phyloP scores from a whole-genome alignment of 2,113 vertebrate genomes.

The Cacatua alba region DNA sequence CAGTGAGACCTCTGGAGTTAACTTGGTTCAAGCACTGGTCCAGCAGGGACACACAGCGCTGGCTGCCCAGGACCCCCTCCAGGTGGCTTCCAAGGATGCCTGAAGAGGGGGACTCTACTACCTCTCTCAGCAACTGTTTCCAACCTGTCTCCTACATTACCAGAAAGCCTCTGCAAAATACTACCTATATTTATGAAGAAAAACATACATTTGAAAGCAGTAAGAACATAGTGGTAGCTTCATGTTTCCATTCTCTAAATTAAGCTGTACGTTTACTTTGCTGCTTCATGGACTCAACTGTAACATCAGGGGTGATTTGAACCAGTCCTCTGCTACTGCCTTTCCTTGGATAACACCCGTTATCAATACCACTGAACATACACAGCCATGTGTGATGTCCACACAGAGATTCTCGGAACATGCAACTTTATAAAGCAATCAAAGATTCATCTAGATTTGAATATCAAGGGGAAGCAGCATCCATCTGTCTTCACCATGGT shows the following conservation, averaged over 20 bases:
- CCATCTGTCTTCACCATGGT: neutral
- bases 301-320: neutral
- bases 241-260: neutral
- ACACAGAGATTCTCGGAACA: neutral
- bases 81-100: neutral
- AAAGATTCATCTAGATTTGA: neutral
- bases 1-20: neutral
- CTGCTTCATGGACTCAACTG: neutral
- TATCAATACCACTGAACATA: neutral
- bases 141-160: accelerated
- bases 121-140: neutral
- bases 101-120: neutral
- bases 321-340: neutral
- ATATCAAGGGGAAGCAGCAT: neutral
- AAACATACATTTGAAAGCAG: neutral
- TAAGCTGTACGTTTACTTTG: neutral
- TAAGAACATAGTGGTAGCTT: neutral
- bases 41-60: neutral
- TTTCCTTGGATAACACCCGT: neutral
- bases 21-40: neutral
- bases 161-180: neutral
- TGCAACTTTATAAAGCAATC: accelerated
- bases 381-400: neutral
- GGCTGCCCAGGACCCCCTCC: accelerated
- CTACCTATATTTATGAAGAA: neutral